Evolutionary conservation across 2,113 vertebrate species (phyloP).

Genomic region (Aldabrachelys gigantea): DNA sequence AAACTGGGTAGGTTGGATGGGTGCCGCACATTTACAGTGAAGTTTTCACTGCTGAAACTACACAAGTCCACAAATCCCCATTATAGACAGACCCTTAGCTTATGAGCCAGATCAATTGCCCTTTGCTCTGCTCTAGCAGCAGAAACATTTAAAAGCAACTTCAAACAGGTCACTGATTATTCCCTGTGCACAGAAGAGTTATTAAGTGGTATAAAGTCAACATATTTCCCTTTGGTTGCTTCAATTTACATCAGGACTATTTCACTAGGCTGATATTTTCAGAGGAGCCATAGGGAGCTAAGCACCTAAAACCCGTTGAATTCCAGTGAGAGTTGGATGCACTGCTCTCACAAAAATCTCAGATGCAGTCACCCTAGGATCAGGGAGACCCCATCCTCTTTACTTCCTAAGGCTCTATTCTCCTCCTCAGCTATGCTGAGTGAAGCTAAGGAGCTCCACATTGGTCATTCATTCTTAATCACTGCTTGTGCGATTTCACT

Average conservation of each 20-base stretch:
- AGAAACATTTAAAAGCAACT: not conserved
- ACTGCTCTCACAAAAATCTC: too few species aligned
- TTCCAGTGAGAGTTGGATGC: too few species aligned
- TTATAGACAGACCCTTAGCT: not conserved
- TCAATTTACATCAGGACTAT: not conserved
- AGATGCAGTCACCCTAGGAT: too few species aligned
- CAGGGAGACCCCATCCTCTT: too few species aligned
- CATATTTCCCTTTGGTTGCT: not conserved
- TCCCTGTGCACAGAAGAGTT: fast-evolving
- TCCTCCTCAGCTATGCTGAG: too few species aligned
- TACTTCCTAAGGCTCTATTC: too few species aligned
- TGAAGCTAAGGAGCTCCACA: too few species aligned
- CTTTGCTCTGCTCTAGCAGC: not conserved
- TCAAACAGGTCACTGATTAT: not conserved
- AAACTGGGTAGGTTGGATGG: not conserved
- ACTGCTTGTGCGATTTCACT: too few species aligned
- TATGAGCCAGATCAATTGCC: not conserved
- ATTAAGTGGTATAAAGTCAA: not conserved
- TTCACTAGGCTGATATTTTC: not conserved
- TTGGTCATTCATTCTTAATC: too few species aligned
- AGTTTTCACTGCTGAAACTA: not conserved
- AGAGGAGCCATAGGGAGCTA: not conserved
- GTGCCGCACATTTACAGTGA: fast-evolving
- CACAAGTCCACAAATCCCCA: not conserved
- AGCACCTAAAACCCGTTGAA: too few species aligned